Percentiles rank a stretch among this genome's conserved stretches.
Conservation (phyloP, 1,140 invertebrate genomes). For the Whitmania pigra region DNA sequence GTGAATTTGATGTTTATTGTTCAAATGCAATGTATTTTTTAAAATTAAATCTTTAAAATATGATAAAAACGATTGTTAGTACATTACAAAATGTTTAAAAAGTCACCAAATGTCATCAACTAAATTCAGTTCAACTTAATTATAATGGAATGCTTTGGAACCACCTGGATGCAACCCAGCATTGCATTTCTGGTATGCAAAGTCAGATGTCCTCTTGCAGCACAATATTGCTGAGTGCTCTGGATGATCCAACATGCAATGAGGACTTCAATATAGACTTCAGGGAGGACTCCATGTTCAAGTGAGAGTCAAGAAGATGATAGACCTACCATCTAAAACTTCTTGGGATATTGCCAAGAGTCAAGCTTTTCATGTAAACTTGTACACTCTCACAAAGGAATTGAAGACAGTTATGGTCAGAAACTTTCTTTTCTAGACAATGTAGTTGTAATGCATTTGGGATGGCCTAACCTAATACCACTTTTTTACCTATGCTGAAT, state of each 20-base stretch:
- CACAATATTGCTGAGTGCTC: slow-evolving; percentile 1
- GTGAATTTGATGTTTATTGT: not conserved
- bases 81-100: not conserved
- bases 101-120: not conserved
- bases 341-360: not conserved
- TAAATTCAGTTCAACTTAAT: not conserved
- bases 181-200: slow-evolving; percentile 11
- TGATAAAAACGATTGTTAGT: not conserved
- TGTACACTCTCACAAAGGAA: slow-evolving; percentile 11
- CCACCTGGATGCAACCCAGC: slow-evolving; percentile 11
- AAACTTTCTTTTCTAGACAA: not conserved
- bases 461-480: slow-evolving; percentile 13
- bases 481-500: not conserved
- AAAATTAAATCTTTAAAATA: not conserved
- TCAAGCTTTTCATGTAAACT: slow-evolving; percentile 8
- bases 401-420: not conserved
- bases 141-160: slow-evolving; percentile 13
- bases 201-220: slow-evolving; percentile 2
- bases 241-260: slow-evolving; percentile 13
- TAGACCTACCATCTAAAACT: not conserved
- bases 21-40: not conserved
- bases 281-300: not conserved
- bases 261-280: slow-evolving; percentile 1
- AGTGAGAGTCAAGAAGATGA: not conserved
- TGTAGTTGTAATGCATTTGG: slow-evolving; percentile 12